Conservation (phyloP, 2,113 vertebrate species). For the Nycticorax nycticorax region DNA sequence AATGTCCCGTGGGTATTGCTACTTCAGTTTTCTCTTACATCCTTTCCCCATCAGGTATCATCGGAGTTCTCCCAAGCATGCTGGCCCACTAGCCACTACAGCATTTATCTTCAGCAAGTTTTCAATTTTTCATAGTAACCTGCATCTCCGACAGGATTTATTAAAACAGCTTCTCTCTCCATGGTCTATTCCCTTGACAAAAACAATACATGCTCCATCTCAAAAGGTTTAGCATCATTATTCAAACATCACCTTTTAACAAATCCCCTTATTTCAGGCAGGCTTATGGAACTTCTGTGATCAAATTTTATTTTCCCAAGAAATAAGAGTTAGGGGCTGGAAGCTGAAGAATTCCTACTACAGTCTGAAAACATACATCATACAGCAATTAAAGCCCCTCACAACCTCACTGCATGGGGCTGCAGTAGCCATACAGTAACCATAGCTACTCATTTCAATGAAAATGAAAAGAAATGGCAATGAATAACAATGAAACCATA, state of each 20-base stretch:
- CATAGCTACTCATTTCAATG: constrained; percentile 8
- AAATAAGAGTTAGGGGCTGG: not conserved
- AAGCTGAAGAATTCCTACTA: not conserved
- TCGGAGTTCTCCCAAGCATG: not conserved
- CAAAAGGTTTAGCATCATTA: not conserved
- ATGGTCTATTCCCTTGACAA: not conserved
- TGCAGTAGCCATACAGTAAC: not conserved
- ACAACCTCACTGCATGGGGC: not conserved
- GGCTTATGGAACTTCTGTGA: not conserved
- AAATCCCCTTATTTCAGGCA: not conserved
- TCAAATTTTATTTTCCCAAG: not conserved
- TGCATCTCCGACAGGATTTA: not conserved
- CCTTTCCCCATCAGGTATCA: not conserved
- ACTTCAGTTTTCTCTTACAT: not conserved
- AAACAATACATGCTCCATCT: not conserved
- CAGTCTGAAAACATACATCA: not conserved
- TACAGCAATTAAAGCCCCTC: not conserved
- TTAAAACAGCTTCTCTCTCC: not conserved
- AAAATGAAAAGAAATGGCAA: constrained; percentile 13
- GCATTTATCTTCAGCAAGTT: not conserved
- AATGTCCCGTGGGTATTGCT: not conserved
- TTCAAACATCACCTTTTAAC: not conserved
- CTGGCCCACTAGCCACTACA: not conserved
- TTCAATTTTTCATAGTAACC: not conserved
- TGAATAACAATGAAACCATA: not conserved